Conservation (phyloP, 2,888 invertebrate species). For the Melanargia galathea region DNA sequence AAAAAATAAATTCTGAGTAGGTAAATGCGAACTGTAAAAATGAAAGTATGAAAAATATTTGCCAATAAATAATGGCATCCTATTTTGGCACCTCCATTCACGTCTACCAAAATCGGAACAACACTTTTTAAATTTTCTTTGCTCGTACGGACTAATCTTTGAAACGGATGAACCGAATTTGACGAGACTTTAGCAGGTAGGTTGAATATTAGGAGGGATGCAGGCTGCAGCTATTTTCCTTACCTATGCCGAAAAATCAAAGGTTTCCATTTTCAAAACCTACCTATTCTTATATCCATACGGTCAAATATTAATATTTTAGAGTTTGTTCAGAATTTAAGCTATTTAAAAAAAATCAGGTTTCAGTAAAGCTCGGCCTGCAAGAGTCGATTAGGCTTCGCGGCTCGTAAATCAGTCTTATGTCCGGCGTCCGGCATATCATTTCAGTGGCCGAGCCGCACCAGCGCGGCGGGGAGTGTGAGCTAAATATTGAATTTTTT, state of each 20-base stretch:
- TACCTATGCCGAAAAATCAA: background rate
- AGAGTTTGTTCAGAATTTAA: background rate
- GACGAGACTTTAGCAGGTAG: too few species aligned
- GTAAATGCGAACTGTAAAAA: too few species aligned
- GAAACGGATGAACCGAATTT: too few species aligned
- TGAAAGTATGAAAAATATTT: too few species aligned
- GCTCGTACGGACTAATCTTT: too few species aligned
- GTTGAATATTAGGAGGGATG: too few species aligned
- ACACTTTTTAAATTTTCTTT: too few species aligned
- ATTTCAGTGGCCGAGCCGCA: constrained; percentile 22
- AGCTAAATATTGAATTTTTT: constrained; percentile 14
- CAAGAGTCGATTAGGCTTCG: constrained; percentile 32
- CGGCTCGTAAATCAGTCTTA: constrained; percentile 35
- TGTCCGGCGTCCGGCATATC: constrained; percentile 27
- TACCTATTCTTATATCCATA: background rate
- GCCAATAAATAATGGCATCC: too few species aligned
- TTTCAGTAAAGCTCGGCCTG: constrained; percentile 27
- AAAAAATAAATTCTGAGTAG: too few species aligned
- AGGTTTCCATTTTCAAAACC: background rate
- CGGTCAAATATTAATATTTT: background rate
- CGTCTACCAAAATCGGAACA: too few species aligned
- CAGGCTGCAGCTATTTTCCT: too few species aligned
- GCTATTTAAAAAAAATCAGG: constrained; percentile 25
- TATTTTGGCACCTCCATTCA: too few species aligned
- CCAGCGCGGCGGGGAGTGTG: constrained; percentile 4